phyloP scores from a whole-genome alignment of 2,888 invertebrate genomes.

The Zelleria hepariella region DNA sequence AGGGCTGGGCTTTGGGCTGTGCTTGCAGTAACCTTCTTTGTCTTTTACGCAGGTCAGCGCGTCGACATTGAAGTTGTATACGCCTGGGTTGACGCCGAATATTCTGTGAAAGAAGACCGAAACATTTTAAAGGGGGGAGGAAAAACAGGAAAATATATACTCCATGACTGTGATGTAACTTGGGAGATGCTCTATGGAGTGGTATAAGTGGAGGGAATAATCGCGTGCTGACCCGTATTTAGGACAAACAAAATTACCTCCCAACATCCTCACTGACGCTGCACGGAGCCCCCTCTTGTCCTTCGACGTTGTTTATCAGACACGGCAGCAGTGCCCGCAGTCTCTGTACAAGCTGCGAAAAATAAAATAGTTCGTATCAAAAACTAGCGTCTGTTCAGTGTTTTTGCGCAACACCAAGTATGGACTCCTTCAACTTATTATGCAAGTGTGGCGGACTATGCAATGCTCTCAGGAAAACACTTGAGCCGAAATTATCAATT shows the following conservation, averaged over 20 bases:
- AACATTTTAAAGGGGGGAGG: no score
- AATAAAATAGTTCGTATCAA: no score
- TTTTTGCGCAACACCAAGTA: no score
- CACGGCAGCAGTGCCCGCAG: constrained; percentile 49
- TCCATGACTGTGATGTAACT: no score
- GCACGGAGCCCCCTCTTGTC: constrained; percentile 31
- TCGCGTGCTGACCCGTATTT: no score
- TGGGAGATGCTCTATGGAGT: no score
- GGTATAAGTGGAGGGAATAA: no score
- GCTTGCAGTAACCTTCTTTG: constrained; percentile 47
- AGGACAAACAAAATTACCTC: constrained; percentile 39
- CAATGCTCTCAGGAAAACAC: no score
- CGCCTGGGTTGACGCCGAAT: constrained; percentile 52
- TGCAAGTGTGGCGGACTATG: no score
- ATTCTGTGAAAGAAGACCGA: constrained; percentile 33
- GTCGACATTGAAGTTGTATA: constrained; percentile 50
- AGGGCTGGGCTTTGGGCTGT: constrained; percentile 31
- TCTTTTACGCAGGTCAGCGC: constrained; percentile 54
- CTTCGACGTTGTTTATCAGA: constrained; percentile 35
- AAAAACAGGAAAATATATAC: not conserved
- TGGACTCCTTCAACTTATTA: no score
- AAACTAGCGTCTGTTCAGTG: no score
- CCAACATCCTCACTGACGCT: constrained; percentile 52
- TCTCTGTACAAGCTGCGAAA: constrained; percentile 44
- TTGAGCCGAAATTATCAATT: no score